Conservation (phyloP, 2,113 vertebrate genomes). For the Ctenomys sociabilis region DNA sequence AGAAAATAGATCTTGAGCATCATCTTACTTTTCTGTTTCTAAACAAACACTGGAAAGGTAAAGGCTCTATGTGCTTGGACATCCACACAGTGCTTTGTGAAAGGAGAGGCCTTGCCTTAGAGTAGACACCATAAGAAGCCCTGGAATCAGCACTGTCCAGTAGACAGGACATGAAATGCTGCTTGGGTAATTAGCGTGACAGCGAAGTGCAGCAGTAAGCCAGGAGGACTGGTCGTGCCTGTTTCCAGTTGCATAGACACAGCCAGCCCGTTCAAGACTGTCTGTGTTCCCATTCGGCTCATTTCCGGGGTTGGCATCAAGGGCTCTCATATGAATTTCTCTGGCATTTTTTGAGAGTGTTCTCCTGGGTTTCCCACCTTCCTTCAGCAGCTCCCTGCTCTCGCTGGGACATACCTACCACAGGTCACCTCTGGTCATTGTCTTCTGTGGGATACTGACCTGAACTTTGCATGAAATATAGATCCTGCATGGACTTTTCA, state of each 20-base stretch:
- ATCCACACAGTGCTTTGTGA: not conserved
- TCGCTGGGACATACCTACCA: not conserved
- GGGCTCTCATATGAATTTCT: not conserved
- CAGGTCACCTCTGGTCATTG: not conserved
- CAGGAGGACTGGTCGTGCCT: not conserved
- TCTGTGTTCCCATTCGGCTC: not conserved
- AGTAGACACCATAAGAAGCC: not conserved
- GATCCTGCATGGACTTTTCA: too few species aligned
- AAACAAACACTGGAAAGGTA: not conserved
- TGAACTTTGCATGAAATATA: too few species aligned
- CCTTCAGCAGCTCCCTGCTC: not conserved
- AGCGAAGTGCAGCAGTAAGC: not conserved
- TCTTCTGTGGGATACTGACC: not conserved
- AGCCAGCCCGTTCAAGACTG: conserved; percentile 41
- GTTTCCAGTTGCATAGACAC: conserved; percentile 27
- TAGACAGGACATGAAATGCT: not conserved
- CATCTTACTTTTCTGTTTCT: not conserved
- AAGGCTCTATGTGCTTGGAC: not conserved
- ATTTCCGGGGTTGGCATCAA: conserved; percentile 33
- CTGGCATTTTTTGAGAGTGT: not conserved
- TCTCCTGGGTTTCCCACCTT: not conserved
- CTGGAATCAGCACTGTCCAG: not conserved
- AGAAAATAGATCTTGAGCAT: not conserved
- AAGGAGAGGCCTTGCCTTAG: not conserved
- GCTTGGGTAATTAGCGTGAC: conserved; percentile 16